phyloP scores from a whole-genome alignment of 2,113 vertebrate genomes.

The Piaya cayana region DNA sequence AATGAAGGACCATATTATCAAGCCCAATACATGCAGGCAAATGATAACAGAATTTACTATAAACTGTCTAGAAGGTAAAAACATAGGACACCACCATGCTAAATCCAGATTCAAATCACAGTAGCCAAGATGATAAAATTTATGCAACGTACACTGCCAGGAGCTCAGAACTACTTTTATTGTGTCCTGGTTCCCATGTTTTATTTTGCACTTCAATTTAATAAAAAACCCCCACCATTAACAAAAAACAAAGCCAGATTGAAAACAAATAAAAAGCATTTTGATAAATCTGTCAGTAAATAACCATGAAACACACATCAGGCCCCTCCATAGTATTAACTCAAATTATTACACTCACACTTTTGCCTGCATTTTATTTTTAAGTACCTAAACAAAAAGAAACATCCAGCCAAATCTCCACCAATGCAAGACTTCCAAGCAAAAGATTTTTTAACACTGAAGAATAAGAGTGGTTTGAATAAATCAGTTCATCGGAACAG shows the following conservation, averaged over 20 bases:
- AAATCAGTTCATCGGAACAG: neutral
- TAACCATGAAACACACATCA: neutral
- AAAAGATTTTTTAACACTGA: neutral
- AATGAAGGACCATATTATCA: neutral
- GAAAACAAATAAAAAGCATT: neutral
- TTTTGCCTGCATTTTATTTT: neutral
- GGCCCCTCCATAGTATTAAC: neutral
- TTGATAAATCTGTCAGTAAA: neutral
- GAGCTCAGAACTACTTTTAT: neutral
- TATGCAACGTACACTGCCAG: neutral
- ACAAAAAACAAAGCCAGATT: neutral
- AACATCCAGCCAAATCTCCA: neutral
- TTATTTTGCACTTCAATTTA: neutral
- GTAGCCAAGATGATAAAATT: neutral
- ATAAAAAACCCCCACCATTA: neutral
- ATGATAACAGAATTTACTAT: neutral
- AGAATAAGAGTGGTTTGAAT: neutral
- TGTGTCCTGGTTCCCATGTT: neutral
- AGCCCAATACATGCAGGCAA: neutral
- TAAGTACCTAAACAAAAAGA: neutral
- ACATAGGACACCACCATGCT: fast-evolving
- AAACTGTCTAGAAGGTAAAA: neutral
- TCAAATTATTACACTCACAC: neutral
- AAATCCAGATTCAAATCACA: neutral
- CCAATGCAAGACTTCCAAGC: neutral